These are phyloP conservation scores for Agapornis roseicollis DNA, from an alignment of 2,113 vertebrate species.

Conservation along the genomic window DNA sequence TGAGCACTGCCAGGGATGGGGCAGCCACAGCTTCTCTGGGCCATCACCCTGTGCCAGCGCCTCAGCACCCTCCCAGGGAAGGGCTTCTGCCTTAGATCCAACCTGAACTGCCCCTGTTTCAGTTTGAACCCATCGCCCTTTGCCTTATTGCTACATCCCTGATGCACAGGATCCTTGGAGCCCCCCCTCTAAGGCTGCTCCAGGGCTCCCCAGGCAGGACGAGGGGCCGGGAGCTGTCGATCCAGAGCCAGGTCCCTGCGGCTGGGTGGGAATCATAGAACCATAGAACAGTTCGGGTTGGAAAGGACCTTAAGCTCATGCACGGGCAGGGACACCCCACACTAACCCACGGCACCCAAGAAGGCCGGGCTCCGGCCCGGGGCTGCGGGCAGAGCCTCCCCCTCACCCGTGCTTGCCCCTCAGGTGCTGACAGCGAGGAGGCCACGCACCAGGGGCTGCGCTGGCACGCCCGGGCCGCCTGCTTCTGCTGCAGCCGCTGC, in stretches of 20 bases:
- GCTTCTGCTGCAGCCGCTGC: slow-evolving; percentile 69
- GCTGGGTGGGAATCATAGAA: background rate
- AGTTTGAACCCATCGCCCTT: background rate
- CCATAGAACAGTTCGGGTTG: too few species aligned
- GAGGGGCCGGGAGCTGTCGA: background rate
- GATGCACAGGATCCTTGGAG: too few species aligned
- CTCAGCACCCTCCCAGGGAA: background rate
- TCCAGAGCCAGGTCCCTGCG: background rate
- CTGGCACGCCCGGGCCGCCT: slow-evolving; percentile 65
- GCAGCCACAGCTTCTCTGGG: background rate
- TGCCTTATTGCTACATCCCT: too few species aligned
- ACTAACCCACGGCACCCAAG: too few species aligned
- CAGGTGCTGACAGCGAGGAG: slow-evolving; percentile 62
- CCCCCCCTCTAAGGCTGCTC: background rate
- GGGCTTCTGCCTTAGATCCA: too few species aligned
- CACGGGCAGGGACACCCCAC: too few species aligned
- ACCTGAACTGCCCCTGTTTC: too few species aligned
- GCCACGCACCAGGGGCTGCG: slow-evolving; percentile 61
- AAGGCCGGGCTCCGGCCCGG: background rate
- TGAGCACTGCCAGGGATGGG: too few species aligned
- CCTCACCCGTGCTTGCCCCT: background rate
- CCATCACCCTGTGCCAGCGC: background rate
- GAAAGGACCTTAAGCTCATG: too few species aligned
- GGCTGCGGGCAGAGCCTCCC: background rate
- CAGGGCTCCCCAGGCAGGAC: background rate